Conservation (phyloP, 2,797 vertebrate genomes). For the Nannoperca australis region DNA sequence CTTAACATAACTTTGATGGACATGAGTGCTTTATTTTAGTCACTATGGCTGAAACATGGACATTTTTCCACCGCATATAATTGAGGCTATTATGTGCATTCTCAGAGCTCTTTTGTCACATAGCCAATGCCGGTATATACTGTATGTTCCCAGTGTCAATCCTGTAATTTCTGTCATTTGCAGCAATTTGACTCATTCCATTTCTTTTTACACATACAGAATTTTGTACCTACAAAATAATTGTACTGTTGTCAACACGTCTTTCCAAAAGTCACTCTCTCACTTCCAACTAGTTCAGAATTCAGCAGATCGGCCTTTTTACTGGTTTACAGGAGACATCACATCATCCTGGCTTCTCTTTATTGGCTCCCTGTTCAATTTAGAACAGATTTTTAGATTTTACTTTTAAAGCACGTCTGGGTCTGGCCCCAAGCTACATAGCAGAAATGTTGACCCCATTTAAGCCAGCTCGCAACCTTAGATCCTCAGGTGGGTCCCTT, state of each 20-base stretch:
- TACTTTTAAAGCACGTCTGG: too few species aligned
- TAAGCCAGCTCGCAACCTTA: too few species aligned
- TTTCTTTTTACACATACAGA: not conserved
- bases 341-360: too few species aligned
- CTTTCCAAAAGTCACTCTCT: not conserved
- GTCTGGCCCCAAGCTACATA: too few species aligned
- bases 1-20: not conserved
- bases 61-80: conserved; percentile 9
- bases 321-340: too few species aligned
- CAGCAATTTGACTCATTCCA: not conserved
- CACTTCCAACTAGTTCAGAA: too few species aligned
- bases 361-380: too few species aligned
- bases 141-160: not conserved
- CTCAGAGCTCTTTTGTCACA: conserved; percentile 19
- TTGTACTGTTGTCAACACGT: not conserved
- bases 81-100: conserved; percentile 28
- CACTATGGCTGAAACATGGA: not conserved
- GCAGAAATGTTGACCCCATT: too few species aligned
- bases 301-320: too few species aligned
- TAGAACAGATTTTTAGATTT: too few species aligned
- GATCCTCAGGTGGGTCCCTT: too few species aligned
- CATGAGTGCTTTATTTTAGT: not conserved
- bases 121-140: conserved; percentile 2
- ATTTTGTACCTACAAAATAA: conserved; percentile 20
- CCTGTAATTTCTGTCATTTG: conserved; percentile 12